Base-by-base conservation (phyloP, 2,797 vertebrate species). In the Ctenochaetus hawaiiensis region DNA sequence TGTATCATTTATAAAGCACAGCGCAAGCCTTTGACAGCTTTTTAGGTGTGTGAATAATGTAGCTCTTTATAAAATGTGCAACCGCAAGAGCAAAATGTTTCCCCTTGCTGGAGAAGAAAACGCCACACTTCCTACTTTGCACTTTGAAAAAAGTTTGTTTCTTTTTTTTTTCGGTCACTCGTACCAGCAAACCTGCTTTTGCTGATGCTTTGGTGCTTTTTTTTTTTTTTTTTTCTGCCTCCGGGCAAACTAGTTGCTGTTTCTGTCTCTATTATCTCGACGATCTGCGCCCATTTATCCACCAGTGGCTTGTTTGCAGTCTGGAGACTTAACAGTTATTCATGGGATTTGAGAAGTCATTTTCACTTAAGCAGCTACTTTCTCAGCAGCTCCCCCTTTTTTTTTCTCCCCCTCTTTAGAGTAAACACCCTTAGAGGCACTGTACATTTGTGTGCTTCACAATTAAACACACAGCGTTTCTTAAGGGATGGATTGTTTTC, bases 281-380 rank as follows among this genome's bases (percentile, higher is more conserved):
- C 48, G 11, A 89, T 88, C 86, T 68, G 74, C 77, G 56, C 77
- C 83, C 79, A 80, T 88, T 90, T 80, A 80, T 90, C 89, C 77
- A 65, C 48, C 71, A 5, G 66, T 16, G 26, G 72, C 82, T 80
- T 68, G 51, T 87, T 87, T 86, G 78, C 89, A 73, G 87, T 73
- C 69, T 66, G 69, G 79, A 90, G 81, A 81, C 84, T 72, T 70
- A 79, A 82, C 79, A 70, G 67, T 89, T 88, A 87, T 92, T 90
- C 85, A 82, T 67, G 77, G 72, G 75, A 88, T 89, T 84, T 80
- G 70, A 80, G 52, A 79, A 89, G 91, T 92, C 81, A 48, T 82
- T 87, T 83, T 86, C 85, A 89, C 78, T 89, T 87, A 86, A 80
- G 81, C 71, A 77, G 81, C 73, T 86, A 72, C 90, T 92, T 87